A percentile compares a stretch with the other conserved stretches of the same genome.
These are phyloP conservation scores for Cranoglanis bouderius DNA, from an alignment of 2,113 vertebrate species.

Conservation along the genomic window DNA sequence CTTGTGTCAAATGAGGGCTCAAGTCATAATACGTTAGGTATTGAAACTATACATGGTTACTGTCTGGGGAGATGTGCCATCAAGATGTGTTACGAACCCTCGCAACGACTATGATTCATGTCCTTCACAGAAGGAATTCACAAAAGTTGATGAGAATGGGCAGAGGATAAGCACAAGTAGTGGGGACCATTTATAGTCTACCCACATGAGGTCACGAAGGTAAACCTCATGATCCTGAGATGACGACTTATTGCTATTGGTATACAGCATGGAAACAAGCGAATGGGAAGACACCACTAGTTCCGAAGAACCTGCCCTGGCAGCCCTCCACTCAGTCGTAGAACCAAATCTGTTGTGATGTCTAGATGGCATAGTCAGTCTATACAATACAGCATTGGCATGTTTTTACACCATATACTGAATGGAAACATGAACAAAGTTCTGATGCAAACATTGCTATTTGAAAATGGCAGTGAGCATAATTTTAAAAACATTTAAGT, in stretches of 20 bases:
- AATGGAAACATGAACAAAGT: background rate
- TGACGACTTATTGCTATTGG: background rate
- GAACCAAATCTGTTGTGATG: background rate
- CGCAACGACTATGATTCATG: background rate
- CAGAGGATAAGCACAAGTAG: background rate
- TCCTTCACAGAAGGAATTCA: background rate
- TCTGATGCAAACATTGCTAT: background rate
- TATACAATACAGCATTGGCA: background rate
- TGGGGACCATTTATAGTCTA: background rate
- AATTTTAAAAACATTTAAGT: background rate
- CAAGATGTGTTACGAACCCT: too few species aligned
- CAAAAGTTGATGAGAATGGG: background rate
- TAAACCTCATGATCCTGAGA: background rate
- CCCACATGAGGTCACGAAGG: background rate
- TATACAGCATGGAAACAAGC: background rate
- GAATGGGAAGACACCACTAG: background rate
- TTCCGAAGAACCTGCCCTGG: background rate
- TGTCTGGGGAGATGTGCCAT: background rate
- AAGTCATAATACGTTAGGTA: background rate
- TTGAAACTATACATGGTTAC: background rate
- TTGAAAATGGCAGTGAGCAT: background rate
- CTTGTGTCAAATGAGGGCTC: background rate
- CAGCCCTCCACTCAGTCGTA: background rate
- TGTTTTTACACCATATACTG: background rate
- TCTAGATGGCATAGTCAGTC: background rate